Percentiles rank a stretch among this genome's conserved stretches.
Conservation (phyloP, 2,888 invertebrate species). For the Tetragonula carbonaria region DNA sequence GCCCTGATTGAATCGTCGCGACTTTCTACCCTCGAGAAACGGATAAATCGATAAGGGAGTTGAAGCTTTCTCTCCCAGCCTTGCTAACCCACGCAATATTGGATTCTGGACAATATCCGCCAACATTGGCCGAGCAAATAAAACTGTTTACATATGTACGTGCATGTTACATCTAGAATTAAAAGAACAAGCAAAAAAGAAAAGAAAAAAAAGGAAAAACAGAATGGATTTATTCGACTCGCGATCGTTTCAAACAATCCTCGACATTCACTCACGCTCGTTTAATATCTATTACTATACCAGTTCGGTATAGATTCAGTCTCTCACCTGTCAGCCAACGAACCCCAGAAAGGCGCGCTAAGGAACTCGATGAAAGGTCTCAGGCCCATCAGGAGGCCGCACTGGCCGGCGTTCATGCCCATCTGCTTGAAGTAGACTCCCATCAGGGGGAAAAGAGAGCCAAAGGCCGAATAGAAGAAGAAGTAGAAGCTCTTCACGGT, state of each 20-base stretch:
- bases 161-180: not conserved
- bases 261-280: not conserved
- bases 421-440: slow-evolving; percentile 99
- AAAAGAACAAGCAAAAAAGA: not conserved
- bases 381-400: slow-evolving; percentile 96
- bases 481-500: slow-evolving; percentile 99
- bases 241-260: no score
- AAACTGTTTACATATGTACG: not conserved
- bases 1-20: not conserved
- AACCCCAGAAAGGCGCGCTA: slow-evolving; percentile 99
- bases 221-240: not conserved
- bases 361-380: slow-evolving; percentile 98
- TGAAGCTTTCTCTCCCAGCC: slow-evolving; percentile 9
- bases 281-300: not conserved
- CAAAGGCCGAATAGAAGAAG: slow-evolving; percentile 99
- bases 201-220: no score
- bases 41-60: slow-evolving; percentile 15
- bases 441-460: slow-evolving; percentile 98
- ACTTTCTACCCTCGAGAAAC: not conserved
- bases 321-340: slow-evolving; percentile 92
- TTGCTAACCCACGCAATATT: slow-evolving; percentile 21
- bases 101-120: slow-evolving; percentile 16
- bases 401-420: slow-evolving; percentile 99
- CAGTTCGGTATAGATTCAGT: not conserved
- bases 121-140: not conserved